These are phyloP conservation scores for Chanos chanos DNA, from an alignment of 2,797 vertebrate genomes.

Conservation along the genomic window DNA sequence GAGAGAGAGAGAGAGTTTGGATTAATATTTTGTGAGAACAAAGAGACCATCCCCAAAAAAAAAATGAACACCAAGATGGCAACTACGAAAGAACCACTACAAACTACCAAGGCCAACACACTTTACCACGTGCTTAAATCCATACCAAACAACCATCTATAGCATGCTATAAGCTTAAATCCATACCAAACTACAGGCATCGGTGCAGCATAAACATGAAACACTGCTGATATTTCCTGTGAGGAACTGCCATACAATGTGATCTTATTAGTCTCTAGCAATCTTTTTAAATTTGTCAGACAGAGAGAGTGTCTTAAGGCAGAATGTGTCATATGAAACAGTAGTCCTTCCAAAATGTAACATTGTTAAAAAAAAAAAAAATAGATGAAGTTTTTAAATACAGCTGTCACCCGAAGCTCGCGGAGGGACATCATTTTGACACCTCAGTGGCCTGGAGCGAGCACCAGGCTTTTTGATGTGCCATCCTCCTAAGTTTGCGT, in stretches of 20 bases:
- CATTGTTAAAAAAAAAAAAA: conserved; percentile 38
- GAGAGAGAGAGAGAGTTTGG: background rate
- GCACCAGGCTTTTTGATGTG: conserved; percentile 70
- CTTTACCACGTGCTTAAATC: no score
- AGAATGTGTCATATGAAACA: background rate
- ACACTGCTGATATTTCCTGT: no score
- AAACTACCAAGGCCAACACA: no score
- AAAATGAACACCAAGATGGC: no score
- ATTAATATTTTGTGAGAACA: background rate
- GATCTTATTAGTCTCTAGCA: background rate
- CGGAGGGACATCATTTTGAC: conserved; percentile 70
- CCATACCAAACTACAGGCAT: no score
- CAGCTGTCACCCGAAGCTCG: conserved; percentile 63
- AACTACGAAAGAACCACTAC: no score
- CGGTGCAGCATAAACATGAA: no score
- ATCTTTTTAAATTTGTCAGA: background rate
- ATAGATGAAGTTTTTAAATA: conserved; percentile 66
- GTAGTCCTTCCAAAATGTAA: conserved; percentile 6
- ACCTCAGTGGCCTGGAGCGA: conserved; percentile 50
- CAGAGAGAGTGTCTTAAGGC: background rate
- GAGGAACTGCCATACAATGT: no score
- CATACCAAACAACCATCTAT: no score
- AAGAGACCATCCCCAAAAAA: no score
- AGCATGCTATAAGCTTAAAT: no score
- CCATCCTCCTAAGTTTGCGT: conserved; percentile 59